Percentiles rank a stretch among this genome's conserved stretches.
These are phyloP conservation scores for Nasua narica DNA, from an alignment of 2,797 vertebrate genomes.

Conservation along the genomic window DNA sequence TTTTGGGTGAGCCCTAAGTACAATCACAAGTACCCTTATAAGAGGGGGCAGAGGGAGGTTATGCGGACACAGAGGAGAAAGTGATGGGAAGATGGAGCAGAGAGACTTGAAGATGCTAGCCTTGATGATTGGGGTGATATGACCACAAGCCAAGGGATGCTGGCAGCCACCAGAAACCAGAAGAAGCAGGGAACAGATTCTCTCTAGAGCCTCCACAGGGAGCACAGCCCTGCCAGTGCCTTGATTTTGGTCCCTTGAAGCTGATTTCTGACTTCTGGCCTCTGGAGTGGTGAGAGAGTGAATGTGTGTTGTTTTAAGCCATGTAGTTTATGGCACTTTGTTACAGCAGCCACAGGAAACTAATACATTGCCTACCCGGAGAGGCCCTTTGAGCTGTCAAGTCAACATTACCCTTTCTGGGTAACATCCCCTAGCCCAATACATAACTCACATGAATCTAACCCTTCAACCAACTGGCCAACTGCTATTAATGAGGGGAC, in stretches of 20 bases:
- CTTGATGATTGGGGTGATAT: background rate
- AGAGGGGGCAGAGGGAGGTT: background rate
- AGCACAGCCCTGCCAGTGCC: background rate
- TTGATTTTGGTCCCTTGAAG: background rate
- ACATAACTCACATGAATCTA: background rate
- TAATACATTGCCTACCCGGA: background rate
- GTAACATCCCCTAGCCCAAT: background rate
- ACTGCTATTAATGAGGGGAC: background rate
- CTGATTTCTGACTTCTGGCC: background rate
- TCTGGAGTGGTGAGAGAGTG: background rate
- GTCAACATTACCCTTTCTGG: background rate
- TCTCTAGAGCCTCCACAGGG: background rate
- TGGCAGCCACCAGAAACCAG: background rate
- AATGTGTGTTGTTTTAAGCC: background rate
- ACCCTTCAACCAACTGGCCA: background rate
- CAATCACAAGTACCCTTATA: background rate
- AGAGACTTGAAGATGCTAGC: background rate
- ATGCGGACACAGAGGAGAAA: background rate
- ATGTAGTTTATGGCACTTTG: background rate
- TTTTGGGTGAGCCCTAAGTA: background rate
- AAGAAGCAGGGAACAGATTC: background rate
- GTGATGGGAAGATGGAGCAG: background rate
- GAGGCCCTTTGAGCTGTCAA: background rate
- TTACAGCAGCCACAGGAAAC: background rate
- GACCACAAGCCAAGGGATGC: background rate